phyloP scores from a whole-genome alignment of 2,113 vertebrate species.

The Scortum barcoo region DNA sequence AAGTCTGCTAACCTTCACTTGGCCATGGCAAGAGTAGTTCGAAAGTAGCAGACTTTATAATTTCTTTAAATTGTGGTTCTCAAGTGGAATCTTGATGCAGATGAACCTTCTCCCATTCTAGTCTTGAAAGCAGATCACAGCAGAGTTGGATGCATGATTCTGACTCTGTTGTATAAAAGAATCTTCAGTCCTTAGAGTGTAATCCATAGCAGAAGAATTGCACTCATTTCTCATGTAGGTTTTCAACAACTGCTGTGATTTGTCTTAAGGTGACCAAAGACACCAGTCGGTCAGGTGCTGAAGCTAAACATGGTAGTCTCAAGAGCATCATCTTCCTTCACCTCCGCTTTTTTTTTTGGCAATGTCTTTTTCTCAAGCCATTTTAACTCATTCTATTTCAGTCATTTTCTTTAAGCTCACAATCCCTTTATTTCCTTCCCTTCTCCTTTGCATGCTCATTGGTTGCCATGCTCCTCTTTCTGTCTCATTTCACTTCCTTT shows the following conservation, averaged over 20 bases:
- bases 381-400: neutral
- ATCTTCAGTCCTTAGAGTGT: conserved; percentile 21
- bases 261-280: conserved; percentile 49
- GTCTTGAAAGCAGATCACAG: conserved; percentile 9
- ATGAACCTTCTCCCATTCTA: neutral
- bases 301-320: conserved; percentile 30
- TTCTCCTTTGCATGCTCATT: conserved; percentile 15
- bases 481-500: neutral
- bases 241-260: conserved; percentile 48
- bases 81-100: neutral
- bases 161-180: conserved; percentile 19
- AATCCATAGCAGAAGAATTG: conserved; percentile 54
- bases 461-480: neutral
- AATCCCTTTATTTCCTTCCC: neutral
- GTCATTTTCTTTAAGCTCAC: neutral
- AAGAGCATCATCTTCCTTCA: neutral
- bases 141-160: conserved; percentile 6
- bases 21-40: neutral
- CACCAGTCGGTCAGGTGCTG: conserved; percentile 27
- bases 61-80: conserved; percentile 9
- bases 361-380: neutral
- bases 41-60: neutral
- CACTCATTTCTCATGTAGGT: conserved; percentile 51
- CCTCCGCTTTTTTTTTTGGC: neutral
- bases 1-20: conserved; percentile 14